These are phyloP conservation scores for Alosa sapidissima DNA, from an alignment of 2,797 vertebrate genomes.

Conservation along the genomic window DNA sequence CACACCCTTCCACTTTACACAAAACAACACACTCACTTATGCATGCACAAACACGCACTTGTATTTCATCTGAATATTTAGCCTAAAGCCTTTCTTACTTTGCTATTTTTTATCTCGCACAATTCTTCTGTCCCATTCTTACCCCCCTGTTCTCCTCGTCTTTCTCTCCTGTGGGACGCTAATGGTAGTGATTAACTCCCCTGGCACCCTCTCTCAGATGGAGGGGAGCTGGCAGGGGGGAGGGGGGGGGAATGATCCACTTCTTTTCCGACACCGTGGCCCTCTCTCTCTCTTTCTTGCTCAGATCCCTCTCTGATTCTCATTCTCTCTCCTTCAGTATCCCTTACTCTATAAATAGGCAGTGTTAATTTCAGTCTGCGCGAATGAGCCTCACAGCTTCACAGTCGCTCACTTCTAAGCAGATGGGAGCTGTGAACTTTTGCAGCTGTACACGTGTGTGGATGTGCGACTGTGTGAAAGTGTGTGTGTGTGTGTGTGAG, in stretches of 20 bases:
- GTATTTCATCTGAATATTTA: slow-evolving; percentile 46
- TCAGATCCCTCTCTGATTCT: background rate
- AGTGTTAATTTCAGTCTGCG: slow-evolving; percentile 75
- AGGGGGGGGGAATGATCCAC: slow-evolving; percentile 52
- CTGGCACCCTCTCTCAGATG: slow-evolving; percentile 44
- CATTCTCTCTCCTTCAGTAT: slow-evolving; percentile 31
- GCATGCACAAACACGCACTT: slow-evolving; percentile 37
- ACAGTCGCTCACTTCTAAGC: slow-evolving; percentile 55
- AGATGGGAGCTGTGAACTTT: slow-evolving; percentile 70
- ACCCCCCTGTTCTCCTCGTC: slow-evolving; percentile 35
- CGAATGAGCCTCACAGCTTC: slow-evolving; percentile 65
- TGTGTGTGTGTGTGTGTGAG: slow-evolving; percentile 35
- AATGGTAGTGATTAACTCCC: slow-evolving; percentile 69
- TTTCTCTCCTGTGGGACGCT: slow-evolving; percentile 55
- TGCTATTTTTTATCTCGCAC: background rate
- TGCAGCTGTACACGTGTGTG: slow-evolving; percentile 67
- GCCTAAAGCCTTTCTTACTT: slow-evolving; percentile 55
- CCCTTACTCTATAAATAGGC: slow-evolving; percentile 71
- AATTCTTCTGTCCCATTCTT: slow-evolving; percentile 21
- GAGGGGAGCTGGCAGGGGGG: background rate
- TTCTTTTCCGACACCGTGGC: slow-evolving; percentile 51
- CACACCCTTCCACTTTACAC: background rate
- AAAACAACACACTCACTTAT: slow-evolving; percentile 6
- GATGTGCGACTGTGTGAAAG: slow-evolving; percentile 32
- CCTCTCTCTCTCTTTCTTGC: background rate